Evolutionary conservation across 2,113 vertebrate species (phyloP).

Genomic region (Pongo pygmaeus): DNA sequence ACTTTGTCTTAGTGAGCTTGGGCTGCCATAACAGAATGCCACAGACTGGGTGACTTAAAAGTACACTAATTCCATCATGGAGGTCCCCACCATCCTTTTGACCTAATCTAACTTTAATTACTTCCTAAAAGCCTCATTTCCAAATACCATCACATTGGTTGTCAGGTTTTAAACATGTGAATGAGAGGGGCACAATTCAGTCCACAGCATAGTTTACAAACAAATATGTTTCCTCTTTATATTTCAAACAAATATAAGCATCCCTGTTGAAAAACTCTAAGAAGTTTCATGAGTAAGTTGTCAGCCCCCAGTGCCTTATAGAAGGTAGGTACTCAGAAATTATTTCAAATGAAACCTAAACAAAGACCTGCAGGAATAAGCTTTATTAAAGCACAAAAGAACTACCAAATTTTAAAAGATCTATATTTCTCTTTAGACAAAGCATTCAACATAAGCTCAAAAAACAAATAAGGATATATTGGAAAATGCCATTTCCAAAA

Average conservation of each 20-base stretch:
- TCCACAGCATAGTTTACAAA: neutral
- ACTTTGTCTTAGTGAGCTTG: neutral
- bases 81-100: neutral
- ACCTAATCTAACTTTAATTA: neutral
- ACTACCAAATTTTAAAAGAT: neutral
- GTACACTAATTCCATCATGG: neutral
- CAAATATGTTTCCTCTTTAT: neutral
- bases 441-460: neutral
- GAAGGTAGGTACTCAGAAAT: neutral
- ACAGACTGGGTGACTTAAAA: neutral
- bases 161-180: neutral
- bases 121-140: neutral
- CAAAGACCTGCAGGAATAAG: neutral
- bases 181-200: neutral
- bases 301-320: neutral
- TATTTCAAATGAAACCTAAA: constrained; percentile 29
- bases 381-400: neutral
- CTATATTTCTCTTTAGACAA: constrained; percentile 36
- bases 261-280: neutral
- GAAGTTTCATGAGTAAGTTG: neutral
- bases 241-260: neutral
- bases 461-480: neutral
- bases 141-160: neutral
- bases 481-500: constrained; percentile 47
- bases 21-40: neutral